These are phyloP conservation scores for Monochamus alternatus DNA, from an alignment of 2,888 invertebrate genomes.

Conservation along the genomic window DNA sequence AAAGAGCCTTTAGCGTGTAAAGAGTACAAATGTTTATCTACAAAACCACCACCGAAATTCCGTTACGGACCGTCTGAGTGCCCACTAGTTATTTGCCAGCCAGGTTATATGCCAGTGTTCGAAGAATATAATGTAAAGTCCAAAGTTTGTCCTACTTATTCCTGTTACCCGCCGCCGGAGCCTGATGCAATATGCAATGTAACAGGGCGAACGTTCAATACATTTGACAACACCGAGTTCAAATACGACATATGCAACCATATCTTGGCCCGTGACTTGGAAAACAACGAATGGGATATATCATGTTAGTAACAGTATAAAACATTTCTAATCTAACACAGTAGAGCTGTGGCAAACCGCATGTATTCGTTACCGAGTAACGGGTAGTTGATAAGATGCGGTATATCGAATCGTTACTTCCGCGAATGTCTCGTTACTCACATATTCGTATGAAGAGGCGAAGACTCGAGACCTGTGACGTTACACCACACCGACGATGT, in stretches of 20 bases:
- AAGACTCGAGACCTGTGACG: too few species aligned
- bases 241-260: slow-evolving; percentile 89
- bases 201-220: slow-evolving; percentile 84
- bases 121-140: slow-evolving; percentile 47
- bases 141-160: slow-evolving; percentile 70
- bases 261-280: slow-evolving; percentile 81
- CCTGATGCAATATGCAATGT: slow-evolving; percentile 80
- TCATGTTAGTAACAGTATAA: slow-evolving; percentile 73
- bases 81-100: slow-evolving; percentile 74
- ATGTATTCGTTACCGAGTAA: too few species aligned
- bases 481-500: too few species aligned
- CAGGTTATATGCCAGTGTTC: slow-evolving; percentile 58
- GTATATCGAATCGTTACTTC: too few species aligned
- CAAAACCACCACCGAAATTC: slow-evolving; percentile 71
- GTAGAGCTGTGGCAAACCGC: too few species aligned
- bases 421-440: too few species aligned
- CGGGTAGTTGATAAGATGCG: too few species aligned
- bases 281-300: slow-evolving; percentile 80
- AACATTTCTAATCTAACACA: not conserved
- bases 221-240: slow-evolving; percentile 86
- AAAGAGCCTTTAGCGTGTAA: slow-evolving; percentile 46
- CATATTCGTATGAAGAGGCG: too few species aligned
- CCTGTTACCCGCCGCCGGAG: slow-evolving; percentile 78
- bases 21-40: slow-evolving; percentile 75
- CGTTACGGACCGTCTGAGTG: slow-evolving; percentile 56